Evolutionary conservation across 2,113 vertebrate genomes (phyloP).

Genomic region (Cygnus atratus): DNA sequence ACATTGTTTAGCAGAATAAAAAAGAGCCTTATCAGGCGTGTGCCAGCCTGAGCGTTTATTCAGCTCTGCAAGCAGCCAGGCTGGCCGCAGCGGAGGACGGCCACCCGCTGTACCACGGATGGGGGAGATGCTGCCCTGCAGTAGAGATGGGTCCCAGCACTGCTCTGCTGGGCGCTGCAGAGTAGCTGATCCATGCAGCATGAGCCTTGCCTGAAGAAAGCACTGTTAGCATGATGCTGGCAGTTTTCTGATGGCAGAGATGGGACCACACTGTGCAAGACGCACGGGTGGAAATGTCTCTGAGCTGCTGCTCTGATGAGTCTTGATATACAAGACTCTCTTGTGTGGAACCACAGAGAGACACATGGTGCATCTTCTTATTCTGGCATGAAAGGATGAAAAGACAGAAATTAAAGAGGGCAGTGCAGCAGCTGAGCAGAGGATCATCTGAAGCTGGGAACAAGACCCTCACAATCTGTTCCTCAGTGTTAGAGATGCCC

Average conservation of each 20-base stretch:
- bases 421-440: not conserved
- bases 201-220: not conserved
- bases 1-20: constrained; percentile 33
- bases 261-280: accelerated
- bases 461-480: not conserved
- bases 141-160: accelerated
- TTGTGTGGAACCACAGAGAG: not conserved
- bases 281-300: not conserved
- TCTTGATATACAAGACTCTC: not conserved
- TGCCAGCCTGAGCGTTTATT: not conserved
- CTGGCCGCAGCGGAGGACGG: not conserved
- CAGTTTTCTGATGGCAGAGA: not conserved
- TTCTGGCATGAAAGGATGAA: not conserved
- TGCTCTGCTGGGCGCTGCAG: accelerated
- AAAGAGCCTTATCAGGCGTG: not conserved
- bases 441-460: not conserved
- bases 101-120: accelerated
- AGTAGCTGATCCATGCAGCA: accelerated
- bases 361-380: accelerated
- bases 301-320: not conserved
- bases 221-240: not conserved
- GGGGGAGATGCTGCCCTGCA: not conserved
- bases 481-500: not conserved
- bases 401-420: not conserved
- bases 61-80: not conserved